These are phyloP conservation scores for Ryuthela nishihirai DNA, from an alignment of 2,888 invertebrate genomes.

Conservation along the genomic window DNA sequence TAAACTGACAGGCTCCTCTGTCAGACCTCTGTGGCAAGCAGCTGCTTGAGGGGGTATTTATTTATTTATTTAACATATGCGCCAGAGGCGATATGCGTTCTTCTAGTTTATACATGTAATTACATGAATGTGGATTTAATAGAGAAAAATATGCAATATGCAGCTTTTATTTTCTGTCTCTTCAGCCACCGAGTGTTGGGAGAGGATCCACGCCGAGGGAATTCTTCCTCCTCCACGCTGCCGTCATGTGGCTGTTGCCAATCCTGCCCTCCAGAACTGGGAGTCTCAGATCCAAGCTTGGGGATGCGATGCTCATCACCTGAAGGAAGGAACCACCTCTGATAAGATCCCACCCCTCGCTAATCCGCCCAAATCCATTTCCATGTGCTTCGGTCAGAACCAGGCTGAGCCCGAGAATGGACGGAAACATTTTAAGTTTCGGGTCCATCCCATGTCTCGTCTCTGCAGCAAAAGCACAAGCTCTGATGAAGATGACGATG, in stretches of 20 bases:
- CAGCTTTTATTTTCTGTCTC: constrained; percentile 34
- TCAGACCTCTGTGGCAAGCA: too few relatives aligned
- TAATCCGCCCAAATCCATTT: constrained; percentile 41
- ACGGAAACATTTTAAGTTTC: constrained; percentile 31
- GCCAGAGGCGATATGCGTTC: too few relatives aligned
- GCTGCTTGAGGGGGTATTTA: too few relatives aligned
- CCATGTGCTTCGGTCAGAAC: constrained; percentile 40
- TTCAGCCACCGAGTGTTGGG: constrained; percentile 70
- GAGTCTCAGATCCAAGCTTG: constrained; percentile 21
- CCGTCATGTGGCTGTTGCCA: constrained; percentile 44
- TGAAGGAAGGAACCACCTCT: not conserved
- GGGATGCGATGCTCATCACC: constrained; percentile 9
- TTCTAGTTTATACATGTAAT: too few relatives aligned
- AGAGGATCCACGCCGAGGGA: constrained; percentile 56
- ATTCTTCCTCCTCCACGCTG: constrained; percentile 43
- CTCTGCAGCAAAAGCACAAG: constrained; percentile 38
- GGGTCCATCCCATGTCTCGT: constrained; percentile 39
- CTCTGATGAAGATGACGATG: constrained; percentile 40
- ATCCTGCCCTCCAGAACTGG: constrained; percentile 32
- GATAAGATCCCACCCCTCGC: constrained; percentile 10
- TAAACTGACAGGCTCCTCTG: too few relatives aligned
- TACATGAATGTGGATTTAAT: too few relatives aligned
- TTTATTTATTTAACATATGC: too few relatives aligned
- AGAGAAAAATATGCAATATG: too few relatives aligned
- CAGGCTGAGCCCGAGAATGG: constrained; percentile 2